Evolutionary conservation across 92 coral and sea anemone genomes (phyloP).

Genomic region (Porites lobata): DNA sequence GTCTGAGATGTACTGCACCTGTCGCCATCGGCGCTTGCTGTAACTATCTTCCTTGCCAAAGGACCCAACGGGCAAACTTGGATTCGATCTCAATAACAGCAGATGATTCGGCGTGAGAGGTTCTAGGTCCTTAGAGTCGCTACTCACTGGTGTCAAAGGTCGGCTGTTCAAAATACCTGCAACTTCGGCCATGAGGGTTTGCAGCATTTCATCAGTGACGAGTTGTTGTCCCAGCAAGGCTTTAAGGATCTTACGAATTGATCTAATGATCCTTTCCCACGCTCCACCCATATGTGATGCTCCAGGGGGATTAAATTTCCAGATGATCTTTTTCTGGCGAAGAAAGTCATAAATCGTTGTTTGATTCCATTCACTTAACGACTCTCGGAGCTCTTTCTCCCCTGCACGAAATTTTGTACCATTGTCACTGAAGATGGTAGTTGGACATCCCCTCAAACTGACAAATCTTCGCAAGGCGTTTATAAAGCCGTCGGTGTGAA

Average conservation of each 20-base stretch:
- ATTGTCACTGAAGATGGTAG: too few relatives aligned
- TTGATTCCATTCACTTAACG: too few relatives aligned
- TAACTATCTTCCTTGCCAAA: background rate
- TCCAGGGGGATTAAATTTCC: background rate
- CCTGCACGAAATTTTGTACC: too few relatives aligned
- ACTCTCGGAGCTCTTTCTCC: too few relatives aligned
- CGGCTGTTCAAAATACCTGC: background rate
- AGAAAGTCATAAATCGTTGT: too few relatives aligned
- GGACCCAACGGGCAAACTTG: background rate
- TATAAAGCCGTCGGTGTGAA: background rate
- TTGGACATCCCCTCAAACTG: too few relatives aligned
- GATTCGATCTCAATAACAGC: background rate
- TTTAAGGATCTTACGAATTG: too few relatives aligned
- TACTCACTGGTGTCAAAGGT: too few relatives aligned
- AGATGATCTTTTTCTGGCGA: too few relatives aligned
- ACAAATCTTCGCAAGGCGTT: too few relatives aligned
- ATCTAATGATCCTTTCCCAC: background rate
- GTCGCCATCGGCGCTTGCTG: too few relatives aligned
- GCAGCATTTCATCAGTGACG: constrained; percentile 15
- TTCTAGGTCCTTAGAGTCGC: constrained; percentile 35
- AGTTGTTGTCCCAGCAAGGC: constrained; percentile 34
- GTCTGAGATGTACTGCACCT: too few relatives aligned
- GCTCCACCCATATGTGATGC: constrained; percentile 43
- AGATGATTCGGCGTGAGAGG: constrained; percentile 46
- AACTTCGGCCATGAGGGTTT: constrained; percentile 42